Base-by-base conservation (phyloP, 2,888 invertebrate genomes). In the Cosmorhoe ocellata region DNA sequence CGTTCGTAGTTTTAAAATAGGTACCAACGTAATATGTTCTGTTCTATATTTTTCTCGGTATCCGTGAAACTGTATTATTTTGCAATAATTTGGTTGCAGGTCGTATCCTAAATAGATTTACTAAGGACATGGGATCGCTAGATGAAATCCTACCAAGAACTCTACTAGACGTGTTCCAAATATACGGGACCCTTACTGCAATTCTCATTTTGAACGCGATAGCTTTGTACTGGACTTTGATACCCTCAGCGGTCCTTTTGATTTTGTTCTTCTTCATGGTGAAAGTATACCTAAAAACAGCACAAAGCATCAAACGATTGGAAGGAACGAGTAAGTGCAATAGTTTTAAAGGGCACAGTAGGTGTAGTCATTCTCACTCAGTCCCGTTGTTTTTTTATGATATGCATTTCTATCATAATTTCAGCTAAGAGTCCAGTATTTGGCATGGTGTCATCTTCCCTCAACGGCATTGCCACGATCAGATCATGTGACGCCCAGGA, bases 71-170 rank as follows among this genome's bases (percentile, higher is more conserved):
- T 4, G 18, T 18, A 3, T 18, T 18, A 2, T 18, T 3, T 18
- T 34, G 22, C 24, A n/a, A 2, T 28, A 27, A 22, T 22, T 47
- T 28, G 11, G 52, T 50, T 26, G 1, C 36, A 90, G 95, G 95
- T 27, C 91, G 95, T 43, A 95, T 97, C 57, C 87, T 97, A 34
- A 91, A 91, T 60, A 78, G 97, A 42, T 97, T 97, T 70, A 94
- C 97, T 2, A 97, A 97, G 75, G 97, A 97, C 76, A 93, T 96
- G 74, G 96, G 96, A 0, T 92, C 94, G 0, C 91, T 96, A 48
- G 96, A 97, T 70, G 96, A 96, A 69, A 83, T 94, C 38, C 75
- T 96, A 33, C 95, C 95, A 0, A 93, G 94, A 64, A 92, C 93
- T 0, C 77, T 94, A 12, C 73, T 95, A 22, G 95, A 95, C 68